Percentiles rank a stretch among this genome's conserved stretches.
Evolutionary conservation across 2,888 invertebrate species (phyloP).

Genomic region (Chorisops tibialis): DNA sequence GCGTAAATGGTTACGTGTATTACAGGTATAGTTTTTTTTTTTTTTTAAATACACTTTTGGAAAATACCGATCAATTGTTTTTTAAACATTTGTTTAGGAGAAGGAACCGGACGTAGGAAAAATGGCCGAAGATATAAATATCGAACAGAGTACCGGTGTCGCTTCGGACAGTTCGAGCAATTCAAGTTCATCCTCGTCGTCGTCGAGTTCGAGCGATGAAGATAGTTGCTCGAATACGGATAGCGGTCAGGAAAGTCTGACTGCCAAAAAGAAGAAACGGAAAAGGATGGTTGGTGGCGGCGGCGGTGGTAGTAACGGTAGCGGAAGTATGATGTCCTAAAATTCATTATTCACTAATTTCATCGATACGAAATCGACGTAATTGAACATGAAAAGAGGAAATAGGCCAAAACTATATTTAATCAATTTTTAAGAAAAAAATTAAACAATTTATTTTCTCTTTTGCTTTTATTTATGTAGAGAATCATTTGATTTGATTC

Average conservation of each 20-base stretch:
- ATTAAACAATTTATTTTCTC: conserved; percentile 8
- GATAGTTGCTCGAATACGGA: conserved; percentile 60
- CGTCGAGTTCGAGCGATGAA: conserved; percentile 61
- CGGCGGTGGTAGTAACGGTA: conserved; percentile 35
- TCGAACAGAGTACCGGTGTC: conserved; percentile 81
- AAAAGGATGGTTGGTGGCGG: conserved; percentile 53
- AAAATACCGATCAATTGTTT: not conserved
- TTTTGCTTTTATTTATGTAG: conserved; percentile 8
- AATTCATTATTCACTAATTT: not conserved
- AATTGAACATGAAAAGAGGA: not conserved
- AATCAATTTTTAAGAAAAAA: not conserved
- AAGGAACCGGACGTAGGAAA: conserved; percentile 76
- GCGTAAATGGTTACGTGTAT: conserved; percentile 79
- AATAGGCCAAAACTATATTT: conserved; percentile 10
- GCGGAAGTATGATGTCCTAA: conserved; percentile 3
- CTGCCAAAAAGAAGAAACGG: conserved; percentile 79
- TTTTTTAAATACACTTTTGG: not conserved
- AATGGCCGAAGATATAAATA: conserved; percentile 78
- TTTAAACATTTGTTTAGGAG: conserved; percentile 49
- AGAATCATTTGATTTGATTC: not conserved
- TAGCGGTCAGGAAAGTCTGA: conserved; percentile 85
- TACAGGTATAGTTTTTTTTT: conserved; percentile 47
- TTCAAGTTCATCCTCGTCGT: conserved; percentile 73
- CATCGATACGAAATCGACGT: too few relatives aligned
- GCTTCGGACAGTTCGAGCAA: conserved; percentile 94